These are phyloP conservation scores for Troides oblongomaculatus DNA, from an alignment of 2,888 invertebrate genomes.

Conservation along the genomic window DNA sequence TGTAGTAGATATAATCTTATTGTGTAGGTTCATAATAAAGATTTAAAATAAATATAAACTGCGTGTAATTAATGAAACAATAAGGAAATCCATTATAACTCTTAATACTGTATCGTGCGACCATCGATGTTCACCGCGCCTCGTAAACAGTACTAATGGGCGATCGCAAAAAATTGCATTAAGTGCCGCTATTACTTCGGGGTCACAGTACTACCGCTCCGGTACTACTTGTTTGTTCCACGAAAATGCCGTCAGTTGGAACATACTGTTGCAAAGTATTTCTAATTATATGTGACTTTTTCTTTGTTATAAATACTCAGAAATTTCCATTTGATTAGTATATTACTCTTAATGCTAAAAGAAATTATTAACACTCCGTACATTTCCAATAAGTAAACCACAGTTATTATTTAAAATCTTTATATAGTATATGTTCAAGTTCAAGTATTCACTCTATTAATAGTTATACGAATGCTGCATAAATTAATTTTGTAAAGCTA, in stretches of 20 bases:
- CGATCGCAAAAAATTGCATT: slow-evolving; percentile 48
- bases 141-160: slow-evolving; percentile 58
- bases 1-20: no score
- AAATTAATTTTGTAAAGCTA: no score
- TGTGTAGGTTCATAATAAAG: background rate
- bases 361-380: no score
- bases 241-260: slow-evolving; percentile 27
- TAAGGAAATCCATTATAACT: slow-evolving; percentile 23
- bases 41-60: background rate
- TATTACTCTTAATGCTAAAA: no score
- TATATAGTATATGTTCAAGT: no score
- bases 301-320: background rate
- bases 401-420: no score
- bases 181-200: slow-evolving; percentile 54
- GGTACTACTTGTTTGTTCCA: slow-evolving; percentile 30
- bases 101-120: slow-evolving; percentile 34
- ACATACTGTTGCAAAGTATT: slow-evolving; percentile 15
- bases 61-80: slow-evolving; percentile 20
- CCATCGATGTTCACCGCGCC: slow-evolving; percentile 46
- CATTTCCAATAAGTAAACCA: no score
- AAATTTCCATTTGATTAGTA: background rate
- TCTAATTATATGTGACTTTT: background rate
- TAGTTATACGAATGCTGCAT: no score
- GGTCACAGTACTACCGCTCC: slow-evolving; percentile 56
- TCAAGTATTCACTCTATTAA: no score